Percentiles rank a stretch among this genome's conserved stretches.
These are phyloP conservation scores for Hemibagrus wyckioides DNA, from an alignment of 2,113 vertebrate genomes.

Conservation along the genomic window DNA sequence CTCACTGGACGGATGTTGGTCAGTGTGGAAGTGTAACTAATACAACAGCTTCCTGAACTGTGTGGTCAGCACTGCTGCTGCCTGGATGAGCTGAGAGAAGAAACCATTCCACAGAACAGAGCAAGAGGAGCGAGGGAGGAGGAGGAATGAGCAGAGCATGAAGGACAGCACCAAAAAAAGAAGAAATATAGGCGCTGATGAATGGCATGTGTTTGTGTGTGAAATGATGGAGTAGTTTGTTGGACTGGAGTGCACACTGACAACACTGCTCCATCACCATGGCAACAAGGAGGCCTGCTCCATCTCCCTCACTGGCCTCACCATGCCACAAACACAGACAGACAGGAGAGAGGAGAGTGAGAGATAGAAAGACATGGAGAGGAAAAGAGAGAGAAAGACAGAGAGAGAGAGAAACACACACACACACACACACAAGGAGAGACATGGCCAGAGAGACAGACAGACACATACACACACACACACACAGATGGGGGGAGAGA, in stretches of 20 bases:
- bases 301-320: constrained; percentile 55
- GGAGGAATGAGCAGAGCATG: background rate
- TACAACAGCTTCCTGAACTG: constrained; percentile 16
- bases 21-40: background rate
- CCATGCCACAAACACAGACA: constrained; percentile 36
- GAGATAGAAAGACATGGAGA: no score
- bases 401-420: no score
- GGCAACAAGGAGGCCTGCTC: constrained; percentile 64
- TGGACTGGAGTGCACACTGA: constrained; percentile 60
- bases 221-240: constrained; percentile 7
- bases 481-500: no score
- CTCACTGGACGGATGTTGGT: background rate
- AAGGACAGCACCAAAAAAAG: background rate
- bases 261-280: constrained; percentile 67
- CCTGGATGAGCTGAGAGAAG: constrained; percentile 19
- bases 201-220: background rate
- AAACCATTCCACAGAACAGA: background rate
- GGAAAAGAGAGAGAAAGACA: no score
- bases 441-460: no score
- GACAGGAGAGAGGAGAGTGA: no score
- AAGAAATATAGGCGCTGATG: background rate
- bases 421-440: no score
- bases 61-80: constrained; percentile 10
- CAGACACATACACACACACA: no score
- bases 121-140: background rate